Evolutionary conservation across 2,797 vertebrate species (phyloP), one percentile per base, ranked within the genome.

Genomic region (Sebastes ruberrimus): DNA sequence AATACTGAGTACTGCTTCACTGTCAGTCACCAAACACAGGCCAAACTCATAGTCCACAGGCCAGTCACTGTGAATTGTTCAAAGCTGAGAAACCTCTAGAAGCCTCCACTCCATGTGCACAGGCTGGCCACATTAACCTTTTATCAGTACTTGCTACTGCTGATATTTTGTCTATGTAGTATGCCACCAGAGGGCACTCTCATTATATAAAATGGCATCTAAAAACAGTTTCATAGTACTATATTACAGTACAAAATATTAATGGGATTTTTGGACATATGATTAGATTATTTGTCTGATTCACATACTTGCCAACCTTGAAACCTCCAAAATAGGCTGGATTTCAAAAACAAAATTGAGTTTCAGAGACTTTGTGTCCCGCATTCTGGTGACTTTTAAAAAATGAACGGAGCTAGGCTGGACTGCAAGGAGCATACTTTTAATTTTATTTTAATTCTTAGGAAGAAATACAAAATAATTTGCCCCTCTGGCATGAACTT

Each of bases 131-230:
- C 38, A 49, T 49, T 14, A 23, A 20, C 6, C 23, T 56, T 62
- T 33, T 4, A 23, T 13, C 18, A 46, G 35, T 8, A 49, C 22
- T 33, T 70, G 2, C 28, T 20, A 22, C 64, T 2, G 25, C 28
- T 62, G 23, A 62, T 5, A 46, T 22, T 4, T 1, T 60, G 4
- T 38, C 38, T 85, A 27, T 52, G 30, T 30, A 6, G 11, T 71
- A 10, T 66, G 8, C 89, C 93, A 89, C 73, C 27, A 93, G 92
- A 89, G 89, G 69, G 84, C 84, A 42, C 80, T 82, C 35, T 76
- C 30, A 42, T 71, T 61, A 22, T 30, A 55, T 23, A 46, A 20
- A 83, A 53, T 10, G 4, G 49, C 2, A 57, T 35, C 25, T 22
- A 59, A 22, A 38, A 76, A 57, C 27, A 22, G 11, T 53, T 25